Percentiles rank a stretch among this genome's conserved stretches.
phyloP scores from a whole-genome alignment of 2,797 vertebrate species.

The Poliocrania exsul region DNA sequence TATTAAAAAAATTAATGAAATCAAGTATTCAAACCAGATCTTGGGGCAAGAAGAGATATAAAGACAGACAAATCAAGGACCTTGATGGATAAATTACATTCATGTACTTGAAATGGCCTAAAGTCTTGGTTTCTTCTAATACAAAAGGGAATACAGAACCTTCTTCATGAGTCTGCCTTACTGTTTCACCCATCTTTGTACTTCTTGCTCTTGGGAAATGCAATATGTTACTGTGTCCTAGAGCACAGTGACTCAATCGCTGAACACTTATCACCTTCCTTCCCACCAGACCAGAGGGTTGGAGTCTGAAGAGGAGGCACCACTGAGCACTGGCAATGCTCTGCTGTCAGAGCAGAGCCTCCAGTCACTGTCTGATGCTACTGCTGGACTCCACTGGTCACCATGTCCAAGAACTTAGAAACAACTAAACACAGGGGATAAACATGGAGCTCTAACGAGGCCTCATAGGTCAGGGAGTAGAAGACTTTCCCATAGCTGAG shows the following conservation, averaged over 20 bases:
- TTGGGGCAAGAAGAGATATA: neutral
- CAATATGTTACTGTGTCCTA: neutral
- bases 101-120: neutral
- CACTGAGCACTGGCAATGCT: neutral
- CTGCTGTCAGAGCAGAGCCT: neutral
- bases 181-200: neutral
- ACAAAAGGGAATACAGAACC: neutral
- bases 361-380: neutral
- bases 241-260: neutral
- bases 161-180: neutral
- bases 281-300: neutral
- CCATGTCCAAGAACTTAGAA: neutral
- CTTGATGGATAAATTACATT: neutral
- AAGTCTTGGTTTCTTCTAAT: neutral
- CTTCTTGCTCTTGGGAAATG: neutral
- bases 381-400: neutral
- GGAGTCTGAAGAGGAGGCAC: neutral
- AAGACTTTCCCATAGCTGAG: neutral
- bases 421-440: neutral
- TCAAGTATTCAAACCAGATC: neutral
- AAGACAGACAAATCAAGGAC: neutral
- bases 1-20: neutral
- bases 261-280: neutral
- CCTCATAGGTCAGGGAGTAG: neutral
- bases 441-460: neutral